A percentile compares a stretch with the other conserved stretches of the same genome.
Conservation (phyloP, 2,888 invertebrate species). For the Ophion obscuratus region DNA sequence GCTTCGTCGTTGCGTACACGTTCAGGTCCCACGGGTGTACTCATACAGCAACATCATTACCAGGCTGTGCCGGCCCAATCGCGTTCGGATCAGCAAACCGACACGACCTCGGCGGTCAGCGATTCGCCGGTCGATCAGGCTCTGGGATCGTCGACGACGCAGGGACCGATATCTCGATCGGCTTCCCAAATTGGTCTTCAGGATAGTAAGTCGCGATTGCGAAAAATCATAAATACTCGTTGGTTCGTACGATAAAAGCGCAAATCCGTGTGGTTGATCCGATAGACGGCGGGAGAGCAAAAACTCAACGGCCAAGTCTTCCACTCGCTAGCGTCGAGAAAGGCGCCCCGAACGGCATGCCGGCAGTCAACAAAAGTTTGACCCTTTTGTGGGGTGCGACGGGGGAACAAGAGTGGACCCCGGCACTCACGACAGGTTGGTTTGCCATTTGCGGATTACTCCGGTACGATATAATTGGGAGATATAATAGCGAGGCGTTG, state of each 20-base stretch:
- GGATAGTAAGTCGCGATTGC: slow-evolving; percentile 84
- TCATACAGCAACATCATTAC: slow-evolving; percentile 97
- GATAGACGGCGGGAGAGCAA: slow-evolving; percentile 70
- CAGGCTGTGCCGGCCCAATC: slow-evolving; percentile 91
- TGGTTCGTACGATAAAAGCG: slow-evolving; percentile 5
- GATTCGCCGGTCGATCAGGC: slow-evolving; percentile 78
- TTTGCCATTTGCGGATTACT: slow-evolving; percentile 11
- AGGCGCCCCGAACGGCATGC: slow-evolving; percentile 70
- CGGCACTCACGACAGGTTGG: slow-evolving; percentile 96
- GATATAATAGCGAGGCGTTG: not conserved
- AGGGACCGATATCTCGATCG: slow-evolving; percentile 77
- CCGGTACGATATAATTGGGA: not conserved
- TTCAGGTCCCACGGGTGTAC: slow-evolving; percentile 93
- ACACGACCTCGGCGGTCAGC: slow-evolving; percentile 80
- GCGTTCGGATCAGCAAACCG: slow-evolving; percentile 78
- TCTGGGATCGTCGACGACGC: slow-evolving; percentile 54
- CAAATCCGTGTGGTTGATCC: slow-evolving; percentile 22
- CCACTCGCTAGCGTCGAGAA: slow-evolving; percentile 78
- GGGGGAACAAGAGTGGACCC: slow-evolving; percentile 99
- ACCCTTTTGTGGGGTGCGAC: slow-evolving; percentile 96
- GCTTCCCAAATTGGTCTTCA: slow-evolving; percentile 84
- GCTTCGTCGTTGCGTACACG: not conserved
- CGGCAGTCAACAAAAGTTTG: slow-evolving; percentile 85
- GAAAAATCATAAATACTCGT: not conserved
- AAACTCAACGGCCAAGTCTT: slow-evolving; percentile 74